Evolutionary conservation across 2,797 vertebrate species (phyloP).

Genomic region (Mormyrus proboscirostris): DNA sequence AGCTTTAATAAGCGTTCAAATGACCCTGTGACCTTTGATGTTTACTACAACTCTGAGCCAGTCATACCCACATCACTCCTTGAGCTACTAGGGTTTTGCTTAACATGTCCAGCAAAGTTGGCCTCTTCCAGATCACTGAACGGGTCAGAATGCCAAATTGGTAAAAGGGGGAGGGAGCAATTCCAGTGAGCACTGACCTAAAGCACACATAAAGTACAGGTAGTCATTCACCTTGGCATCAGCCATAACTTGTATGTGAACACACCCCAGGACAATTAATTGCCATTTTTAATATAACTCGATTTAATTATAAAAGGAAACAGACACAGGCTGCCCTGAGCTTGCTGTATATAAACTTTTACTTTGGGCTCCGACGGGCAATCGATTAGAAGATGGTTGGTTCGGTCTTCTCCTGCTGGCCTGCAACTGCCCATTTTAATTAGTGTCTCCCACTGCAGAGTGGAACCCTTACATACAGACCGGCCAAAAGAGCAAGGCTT

Average conservation of each 20-base stretch:
- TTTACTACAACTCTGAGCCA: neutral
- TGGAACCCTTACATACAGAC: neutral
- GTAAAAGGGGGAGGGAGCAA: neutral
- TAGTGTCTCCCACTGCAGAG: neutral
- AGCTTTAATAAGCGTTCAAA: neutral
- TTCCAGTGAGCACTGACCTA: neutral
- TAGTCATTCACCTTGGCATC: neutral
- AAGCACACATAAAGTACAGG: neutral
- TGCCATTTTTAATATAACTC: neutral
- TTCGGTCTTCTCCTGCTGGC: neutral
- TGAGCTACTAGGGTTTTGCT: neutral
- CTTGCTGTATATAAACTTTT: neutral
- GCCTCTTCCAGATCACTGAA: neutral
- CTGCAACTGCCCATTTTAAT: neutral
- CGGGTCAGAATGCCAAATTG: neutral
- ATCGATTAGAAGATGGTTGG: neutral
- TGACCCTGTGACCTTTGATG: neutral
- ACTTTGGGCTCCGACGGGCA: neutral
- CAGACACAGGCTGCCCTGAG: neutral
- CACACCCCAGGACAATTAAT: neutral
- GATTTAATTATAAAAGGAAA: neutral
- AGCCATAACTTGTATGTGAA: neutral
- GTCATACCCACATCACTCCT: neutral
- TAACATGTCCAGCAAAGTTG: neutral
- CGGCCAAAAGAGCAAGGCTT: neutral